Percentiles rank a stretch among this genome's conserved stretches.
Conservation (phyloP, 2,113 vertebrate genomes). For the Dasyornis broadbenti region DNA sequence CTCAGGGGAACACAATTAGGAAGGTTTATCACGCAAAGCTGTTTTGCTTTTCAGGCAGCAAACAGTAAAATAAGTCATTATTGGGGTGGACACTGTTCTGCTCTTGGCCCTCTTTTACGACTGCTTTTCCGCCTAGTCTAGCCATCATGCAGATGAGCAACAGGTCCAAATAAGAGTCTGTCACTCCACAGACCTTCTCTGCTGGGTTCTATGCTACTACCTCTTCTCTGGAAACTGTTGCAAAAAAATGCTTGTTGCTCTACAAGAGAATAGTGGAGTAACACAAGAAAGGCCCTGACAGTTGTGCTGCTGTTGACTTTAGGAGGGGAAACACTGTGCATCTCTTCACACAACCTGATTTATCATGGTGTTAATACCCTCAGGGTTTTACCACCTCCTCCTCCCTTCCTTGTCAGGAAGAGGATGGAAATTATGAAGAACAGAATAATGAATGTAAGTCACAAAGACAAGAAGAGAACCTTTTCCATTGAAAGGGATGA, state of each 20-base stretch:
- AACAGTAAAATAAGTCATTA: neutral
- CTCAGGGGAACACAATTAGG: neutral
- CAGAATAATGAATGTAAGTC: neutral
- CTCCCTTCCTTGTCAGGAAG: neutral
- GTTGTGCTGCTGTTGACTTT: neutral
- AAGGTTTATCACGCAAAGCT: neutral
- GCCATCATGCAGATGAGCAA: neutral
- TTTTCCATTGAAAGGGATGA: neutral
- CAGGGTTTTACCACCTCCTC: neutral
- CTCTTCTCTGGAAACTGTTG: neutral
- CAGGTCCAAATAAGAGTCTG: neutral
- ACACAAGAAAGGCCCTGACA: neutral
- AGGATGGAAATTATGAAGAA: neutral
- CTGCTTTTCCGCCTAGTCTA: neutral
- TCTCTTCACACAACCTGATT: neutral
- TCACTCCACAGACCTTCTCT: neutral
- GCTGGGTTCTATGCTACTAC: neutral
- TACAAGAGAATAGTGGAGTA: neutral
- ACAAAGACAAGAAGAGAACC: neutral
- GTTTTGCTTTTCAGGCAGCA: neutral
- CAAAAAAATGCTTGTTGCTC: neutral
- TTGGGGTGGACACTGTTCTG: neutral
- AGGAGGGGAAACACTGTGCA: neutral
- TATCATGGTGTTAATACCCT: neutral
- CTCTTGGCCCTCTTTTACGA: neutral